Conservation (phyloP, 2,113 vertebrate species). For the Hippocampus zosterae region DNA sequence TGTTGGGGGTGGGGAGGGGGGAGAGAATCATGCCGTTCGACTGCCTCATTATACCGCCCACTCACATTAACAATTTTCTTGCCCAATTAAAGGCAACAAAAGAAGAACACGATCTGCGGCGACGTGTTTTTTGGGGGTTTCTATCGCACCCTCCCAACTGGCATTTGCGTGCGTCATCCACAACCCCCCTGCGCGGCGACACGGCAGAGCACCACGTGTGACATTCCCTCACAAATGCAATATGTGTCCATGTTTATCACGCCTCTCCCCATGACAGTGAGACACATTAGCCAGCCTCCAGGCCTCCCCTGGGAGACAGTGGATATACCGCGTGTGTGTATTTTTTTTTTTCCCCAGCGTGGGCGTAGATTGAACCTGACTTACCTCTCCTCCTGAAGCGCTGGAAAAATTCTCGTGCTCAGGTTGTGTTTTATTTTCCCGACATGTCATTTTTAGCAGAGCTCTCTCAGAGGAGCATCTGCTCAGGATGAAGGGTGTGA, state of each 20-base stretch:
- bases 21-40: not conserved
- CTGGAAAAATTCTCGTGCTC: not conserved
- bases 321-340: not conserved
- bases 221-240: conserved; percentile 11
- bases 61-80: not conserved
- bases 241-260: conserved; percentile 11
- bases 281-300: conserved; percentile 17
- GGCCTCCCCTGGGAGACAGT: not conserved
- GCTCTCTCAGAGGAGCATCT: not conserved
- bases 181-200: conserved; percentile 16
- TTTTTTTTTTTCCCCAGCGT: not conserved
- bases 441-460: not conserved
- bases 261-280: conserved; percentile 13
- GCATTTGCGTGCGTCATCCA: conserved; percentile 22
- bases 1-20: no score
- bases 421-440: not conserved
- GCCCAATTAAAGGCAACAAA: not conserved
- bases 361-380: conserved; percentile 1
- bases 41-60: not conserved
- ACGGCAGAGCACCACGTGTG: not conserved
- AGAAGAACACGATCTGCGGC: not conserved
- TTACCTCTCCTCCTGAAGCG: not conserved
- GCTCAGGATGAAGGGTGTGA: not conserved
- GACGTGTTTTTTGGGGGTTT: not conserved
- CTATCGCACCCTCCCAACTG: not conserved